Conservation (phyloP, 2,888 invertebrate genomes). For the Osmoderma eremita region DNA sequence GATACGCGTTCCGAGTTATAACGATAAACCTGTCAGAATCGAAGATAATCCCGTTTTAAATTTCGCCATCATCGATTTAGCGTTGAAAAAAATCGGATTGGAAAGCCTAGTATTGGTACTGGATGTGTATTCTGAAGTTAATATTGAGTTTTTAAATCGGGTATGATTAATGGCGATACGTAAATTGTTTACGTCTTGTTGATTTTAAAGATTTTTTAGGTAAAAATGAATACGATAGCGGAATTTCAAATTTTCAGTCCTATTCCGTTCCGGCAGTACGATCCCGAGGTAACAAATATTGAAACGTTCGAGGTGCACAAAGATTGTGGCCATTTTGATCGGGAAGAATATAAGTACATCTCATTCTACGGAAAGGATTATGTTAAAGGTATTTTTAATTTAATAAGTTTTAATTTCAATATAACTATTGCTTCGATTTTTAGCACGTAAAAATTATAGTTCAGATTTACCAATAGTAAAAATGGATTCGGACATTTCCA, state of each 20-base stretch:
- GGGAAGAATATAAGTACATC: constrained; percentile 75
- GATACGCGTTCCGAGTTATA: constrained; percentile 67
- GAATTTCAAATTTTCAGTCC: constrained; percentile 91
- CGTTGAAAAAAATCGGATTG: constrained; percentile 74
- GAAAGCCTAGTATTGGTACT: constrained; percentile 79
- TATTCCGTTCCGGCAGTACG: constrained; percentile 89
- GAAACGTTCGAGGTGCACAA: constrained; percentile 74
- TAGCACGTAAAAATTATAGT: constrained; percentile 73
- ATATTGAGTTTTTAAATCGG: constrained; percentile 88
- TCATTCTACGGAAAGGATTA: constrained; percentile 89
- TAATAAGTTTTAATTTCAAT: neutral
- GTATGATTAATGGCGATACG: constrained; percentile 64
- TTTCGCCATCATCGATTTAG: constrained; percentile 74
- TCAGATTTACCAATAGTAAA: constrained; percentile 70
- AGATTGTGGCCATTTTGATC: constrained; percentile 82
- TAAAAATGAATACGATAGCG: constrained; percentile 93
- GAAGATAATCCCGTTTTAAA: constrained; percentile 62
- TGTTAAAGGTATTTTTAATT: constrained; percentile 67
- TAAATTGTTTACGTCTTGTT: neutral
- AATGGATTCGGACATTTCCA: constrained; percentile 72
- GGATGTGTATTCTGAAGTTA: constrained; percentile 75
- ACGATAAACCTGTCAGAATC: constrained; percentile 52
- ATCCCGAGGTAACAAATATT: constrained; percentile 70
- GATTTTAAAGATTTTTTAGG: constrained; percentile 65
- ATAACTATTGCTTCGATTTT: constrained; percentile 53